A percentile compares a stretch with the other conserved stretches of the same genome.
phyloP scores from a whole-genome alignment of 2,113 vertebrate genomes.

The Oncorhynchus kisutch region DNA sequence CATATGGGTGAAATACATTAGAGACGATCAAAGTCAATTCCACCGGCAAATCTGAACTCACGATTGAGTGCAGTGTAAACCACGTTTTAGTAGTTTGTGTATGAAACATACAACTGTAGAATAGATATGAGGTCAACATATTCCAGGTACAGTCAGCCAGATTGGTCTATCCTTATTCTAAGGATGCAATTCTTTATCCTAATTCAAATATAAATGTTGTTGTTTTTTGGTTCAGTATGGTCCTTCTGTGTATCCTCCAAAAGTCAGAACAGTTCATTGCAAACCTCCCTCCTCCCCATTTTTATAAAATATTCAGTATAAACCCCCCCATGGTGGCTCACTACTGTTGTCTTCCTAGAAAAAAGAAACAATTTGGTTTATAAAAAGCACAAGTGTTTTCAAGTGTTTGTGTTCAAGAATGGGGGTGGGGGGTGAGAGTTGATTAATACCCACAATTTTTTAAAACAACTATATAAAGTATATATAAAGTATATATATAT shows the following conservation, averaged over 20 bases:
- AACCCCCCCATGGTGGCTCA: neutral
- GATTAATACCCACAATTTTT: constrained; percentile 6
- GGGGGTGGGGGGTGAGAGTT: constrained; percentile 7
- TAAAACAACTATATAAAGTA: constrained; percentile 28
- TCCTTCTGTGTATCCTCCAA: constrained; percentile 4
- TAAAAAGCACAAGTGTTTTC: constrained; percentile 22
- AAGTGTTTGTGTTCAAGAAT: constrained; percentile 30
- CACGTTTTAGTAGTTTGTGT: neutral
- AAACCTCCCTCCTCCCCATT: constrained; percentile 5
- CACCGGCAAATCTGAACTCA: neutral
- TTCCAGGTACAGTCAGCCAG: neutral
- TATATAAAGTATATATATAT: constrained; percentile 15
- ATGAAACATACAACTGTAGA: neutral
- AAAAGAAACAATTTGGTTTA: constrained; percentile 26
- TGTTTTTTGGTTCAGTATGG: constrained; percentile 31
- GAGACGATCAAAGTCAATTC: neutral
- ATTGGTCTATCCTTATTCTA: neutral
- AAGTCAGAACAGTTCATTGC: constrained; percentile 19
- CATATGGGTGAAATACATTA: no score
- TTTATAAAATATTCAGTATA: neutral
- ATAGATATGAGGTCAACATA: neutral
- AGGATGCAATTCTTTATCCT: neutral
- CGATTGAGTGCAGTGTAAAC: neutral
- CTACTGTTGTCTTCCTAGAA: neutral
- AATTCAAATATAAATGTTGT: neutral